A percentile compares a stretch with the other conserved stretches of the same genome.
Evolutionary conservation across 2,113 vertebrate genomes (phyloP).

Genomic region (Holacanthus passer): DNA sequence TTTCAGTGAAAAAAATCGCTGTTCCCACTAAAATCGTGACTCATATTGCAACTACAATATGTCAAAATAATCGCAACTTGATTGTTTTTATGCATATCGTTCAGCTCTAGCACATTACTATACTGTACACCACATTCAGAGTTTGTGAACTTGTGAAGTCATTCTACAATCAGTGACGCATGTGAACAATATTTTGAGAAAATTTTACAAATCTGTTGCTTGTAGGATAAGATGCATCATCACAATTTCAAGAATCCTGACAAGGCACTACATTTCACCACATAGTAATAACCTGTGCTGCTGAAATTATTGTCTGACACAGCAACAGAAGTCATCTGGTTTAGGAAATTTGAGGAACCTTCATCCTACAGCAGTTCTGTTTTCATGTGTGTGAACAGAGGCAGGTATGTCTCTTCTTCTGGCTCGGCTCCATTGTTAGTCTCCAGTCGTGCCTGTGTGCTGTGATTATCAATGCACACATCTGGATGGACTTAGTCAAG

Average conservation of each 20-base stretch:
- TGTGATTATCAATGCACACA: slow-evolving; percentile 82
- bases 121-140: too few species aligned
- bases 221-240: neutral
- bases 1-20: too few species aligned
- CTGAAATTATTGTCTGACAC: neutral
- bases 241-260: neutral
- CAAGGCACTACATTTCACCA: neutral
- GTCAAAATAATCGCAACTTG: too few species aligned
- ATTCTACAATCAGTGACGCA: neutral
- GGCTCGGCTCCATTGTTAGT: slow-evolving; percentile 48
- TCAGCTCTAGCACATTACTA: too few species aligned
- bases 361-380: slow-evolving; percentile 9
- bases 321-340: slow-evolving; percentile 25
- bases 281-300: neutral
- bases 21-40: too few species aligned
- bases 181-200: neutral
- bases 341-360: slow-evolving; percentile 11
- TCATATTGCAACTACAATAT: too few species aligned
- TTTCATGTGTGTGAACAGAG: slow-evolving; percentile 51
- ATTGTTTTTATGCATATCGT: too few species aligned
- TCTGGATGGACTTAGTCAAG: slow-evolving; percentile 82
- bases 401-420: slow-evolving; percentile 51
- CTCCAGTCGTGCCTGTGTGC: slow-evolving; percentile 62
- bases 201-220: neutral
- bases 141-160: too few species aligned